Evolutionary conservation across 2,113 vertebrate genomes (phyloP).

Genomic region (Xiphophorus hellerii): DNA sequence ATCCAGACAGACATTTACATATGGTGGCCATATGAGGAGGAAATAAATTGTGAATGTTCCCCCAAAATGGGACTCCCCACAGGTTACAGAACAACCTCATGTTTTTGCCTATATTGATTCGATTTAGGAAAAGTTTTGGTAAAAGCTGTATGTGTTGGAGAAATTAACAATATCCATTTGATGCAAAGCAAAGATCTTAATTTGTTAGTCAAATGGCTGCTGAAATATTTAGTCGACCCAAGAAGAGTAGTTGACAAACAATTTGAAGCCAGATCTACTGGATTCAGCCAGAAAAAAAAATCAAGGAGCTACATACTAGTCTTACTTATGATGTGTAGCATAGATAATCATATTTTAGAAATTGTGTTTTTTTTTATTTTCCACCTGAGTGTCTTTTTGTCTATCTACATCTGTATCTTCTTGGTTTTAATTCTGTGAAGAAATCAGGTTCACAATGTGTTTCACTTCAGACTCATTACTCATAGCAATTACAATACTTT

Average conservation of each 20-base stretch:
- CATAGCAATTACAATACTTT: slow-evolving; percentile 5
- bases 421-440: slow-evolving; percentile 26
- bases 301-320: too few relatives aligned
- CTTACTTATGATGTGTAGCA: too few relatives aligned
- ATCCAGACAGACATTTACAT: neutral
- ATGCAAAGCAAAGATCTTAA: neutral
- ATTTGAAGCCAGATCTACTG: neutral
- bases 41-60: neutral
- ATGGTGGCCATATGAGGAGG: neutral
- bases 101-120: neutral
- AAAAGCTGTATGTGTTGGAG: neutral
- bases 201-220: neutral
- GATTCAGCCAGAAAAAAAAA: neutral
- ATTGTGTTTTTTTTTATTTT: too few relatives aligned
- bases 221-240: neutral
- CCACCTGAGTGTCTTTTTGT: slow-evolving; percentile 2
- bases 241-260: neutral
- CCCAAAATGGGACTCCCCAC: neutral
- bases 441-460: slow-evolving; percentile 22
- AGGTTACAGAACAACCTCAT: neutral
- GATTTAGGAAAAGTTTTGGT: neutral
- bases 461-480: slow-evolving; percentile 21
- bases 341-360: too few relatives aligned
- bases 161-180: neutral
- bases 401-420: slow-evolving; percentile 22